Conservation (phyloP, 2,113 vertebrate species). For the Xiphophorus maculatus region DNA sequence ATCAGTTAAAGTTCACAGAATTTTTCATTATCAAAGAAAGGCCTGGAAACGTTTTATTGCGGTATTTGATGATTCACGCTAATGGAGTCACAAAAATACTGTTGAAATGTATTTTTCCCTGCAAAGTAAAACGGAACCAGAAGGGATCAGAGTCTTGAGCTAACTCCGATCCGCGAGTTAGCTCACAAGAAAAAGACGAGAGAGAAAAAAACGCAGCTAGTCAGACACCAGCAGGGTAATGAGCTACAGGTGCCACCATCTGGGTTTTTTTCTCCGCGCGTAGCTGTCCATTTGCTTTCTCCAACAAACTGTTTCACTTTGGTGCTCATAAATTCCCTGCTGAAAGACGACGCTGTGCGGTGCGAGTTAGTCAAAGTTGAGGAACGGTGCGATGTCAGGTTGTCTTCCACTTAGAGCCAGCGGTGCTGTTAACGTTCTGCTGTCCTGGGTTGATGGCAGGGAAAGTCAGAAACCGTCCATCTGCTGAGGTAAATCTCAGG, state of each 20-base stretch:
- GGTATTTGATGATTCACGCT: not conserved
- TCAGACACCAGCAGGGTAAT: slow-evolving; percentile 53
- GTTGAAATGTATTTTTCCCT: not conserved
- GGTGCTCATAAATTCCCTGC: slow-evolving; percentile 47
- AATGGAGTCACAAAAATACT: not conserved
- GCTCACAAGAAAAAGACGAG: slow-evolving; percentile 31
- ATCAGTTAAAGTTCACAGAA: not conserved
- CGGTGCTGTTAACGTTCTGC: not conserved
- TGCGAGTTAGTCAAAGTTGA: slow-evolving; percentile 25
- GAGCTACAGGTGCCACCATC: slow-evolving; percentile 59
- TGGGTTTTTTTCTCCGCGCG: slow-evolving; percentile 14
- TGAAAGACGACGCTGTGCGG: slow-evolving; percentile 30
- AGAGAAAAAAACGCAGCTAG: slow-evolving; percentile 47
- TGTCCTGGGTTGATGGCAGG: not conserved
- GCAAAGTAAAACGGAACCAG: not conserved
- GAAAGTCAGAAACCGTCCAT: not conserved
- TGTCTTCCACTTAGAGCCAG: slow-evolving; percentile 2
- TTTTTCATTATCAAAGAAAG: slow-evolving; percentile 3
- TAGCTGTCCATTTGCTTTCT: not conserved
- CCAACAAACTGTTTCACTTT: slow-evolving; percentile 54
- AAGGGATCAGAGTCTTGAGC: not conserved
- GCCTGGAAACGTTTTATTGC: slow-evolving; percentile 7
- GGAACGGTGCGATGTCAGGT: slow-evolving; percentile 29
- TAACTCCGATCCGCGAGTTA: slow-evolving; percentile 31
- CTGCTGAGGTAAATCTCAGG: not conserved